Evolutionary conservation across 2,888 invertebrate species (phyloP).

Genomic region (Cryptus viduatorius): DNA sequence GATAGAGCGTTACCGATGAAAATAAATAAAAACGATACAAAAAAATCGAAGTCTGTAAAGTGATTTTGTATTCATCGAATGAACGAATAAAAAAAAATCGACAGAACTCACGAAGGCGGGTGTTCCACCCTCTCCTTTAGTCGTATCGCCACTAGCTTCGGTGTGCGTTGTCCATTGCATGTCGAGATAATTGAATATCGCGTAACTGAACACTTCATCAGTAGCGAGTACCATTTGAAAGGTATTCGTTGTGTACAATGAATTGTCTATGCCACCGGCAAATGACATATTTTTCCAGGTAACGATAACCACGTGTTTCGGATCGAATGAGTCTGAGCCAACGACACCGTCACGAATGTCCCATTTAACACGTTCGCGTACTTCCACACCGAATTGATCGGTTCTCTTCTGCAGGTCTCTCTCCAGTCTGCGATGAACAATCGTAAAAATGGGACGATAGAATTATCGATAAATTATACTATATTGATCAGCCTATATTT

Average conservation of each 20-base stretch:
- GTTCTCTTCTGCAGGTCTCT: constrained; percentile 90
- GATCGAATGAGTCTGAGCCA: constrained; percentile 95
- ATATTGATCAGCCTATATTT: not conserved
- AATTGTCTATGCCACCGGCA: constrained; percentile 93
- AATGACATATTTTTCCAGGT: constrained; percentile 99
- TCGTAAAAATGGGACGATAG: not conserved
- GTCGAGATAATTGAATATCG: constrained; percentile 96
- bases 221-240: constrained; percentile 98
- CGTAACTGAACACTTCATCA: constrained; percentile 97
- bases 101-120: constrained; percentile 92
- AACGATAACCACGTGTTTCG: constrained; percentile 95
- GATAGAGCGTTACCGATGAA: not conserved
- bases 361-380: constrained; percentile 94
- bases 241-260: constrained; percentile 95
- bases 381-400: constrained; percentile 94
- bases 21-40: not conserved
- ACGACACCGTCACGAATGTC: constrained; percentile 96
- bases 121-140: constrained; percentile 93
- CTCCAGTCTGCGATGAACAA: constrained; percentile 86
- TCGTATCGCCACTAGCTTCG: constrained; percentile 95
- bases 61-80: not conserved
- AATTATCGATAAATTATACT: no score
- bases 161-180: constrained; percentile 97
- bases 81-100: constrained; percentile 15
- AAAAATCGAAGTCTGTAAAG: constrained; percentile 4